Conservation (phyloP, 2,888 invertebrate species). For the Tipula unca region DNA sequence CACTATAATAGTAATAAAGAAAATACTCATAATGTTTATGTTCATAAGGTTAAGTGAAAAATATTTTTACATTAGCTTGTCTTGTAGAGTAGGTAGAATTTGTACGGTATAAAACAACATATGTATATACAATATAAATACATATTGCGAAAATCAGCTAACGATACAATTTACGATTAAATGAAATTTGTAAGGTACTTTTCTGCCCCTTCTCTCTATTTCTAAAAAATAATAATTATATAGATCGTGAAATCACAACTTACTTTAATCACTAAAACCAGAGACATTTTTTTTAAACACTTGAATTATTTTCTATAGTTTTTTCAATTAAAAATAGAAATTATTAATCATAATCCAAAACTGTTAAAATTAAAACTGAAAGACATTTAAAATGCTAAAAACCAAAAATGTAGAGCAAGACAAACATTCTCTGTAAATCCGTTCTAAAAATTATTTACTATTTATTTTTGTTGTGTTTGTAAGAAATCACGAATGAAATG, state of each 20-base stretch:
- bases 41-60: neutral
- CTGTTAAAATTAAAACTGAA: neutral
- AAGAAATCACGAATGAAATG: neutral
- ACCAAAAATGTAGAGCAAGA: neutral
- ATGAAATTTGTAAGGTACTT: neutral
- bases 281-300: neutral
- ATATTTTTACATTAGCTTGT: neutral
- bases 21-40: neutral
- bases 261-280: neutral
- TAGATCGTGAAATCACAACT: neutral
- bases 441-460: neutral
- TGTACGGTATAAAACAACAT: neutral
- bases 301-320: neutral
- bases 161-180: neutral
- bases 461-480: neutral
- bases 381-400: neutral
- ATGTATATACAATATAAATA: neutral
- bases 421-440: neutral
- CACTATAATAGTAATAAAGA: neutral
- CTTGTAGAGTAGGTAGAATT: neutral
- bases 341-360: neutral
- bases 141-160: neutral
- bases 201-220: neutral
- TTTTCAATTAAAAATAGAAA: neutral
- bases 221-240: neutral